phyloP scores from a whole-genome alignment of 92 coral and sea anemone genomes.

The Meandrina meandrites region DNA sequence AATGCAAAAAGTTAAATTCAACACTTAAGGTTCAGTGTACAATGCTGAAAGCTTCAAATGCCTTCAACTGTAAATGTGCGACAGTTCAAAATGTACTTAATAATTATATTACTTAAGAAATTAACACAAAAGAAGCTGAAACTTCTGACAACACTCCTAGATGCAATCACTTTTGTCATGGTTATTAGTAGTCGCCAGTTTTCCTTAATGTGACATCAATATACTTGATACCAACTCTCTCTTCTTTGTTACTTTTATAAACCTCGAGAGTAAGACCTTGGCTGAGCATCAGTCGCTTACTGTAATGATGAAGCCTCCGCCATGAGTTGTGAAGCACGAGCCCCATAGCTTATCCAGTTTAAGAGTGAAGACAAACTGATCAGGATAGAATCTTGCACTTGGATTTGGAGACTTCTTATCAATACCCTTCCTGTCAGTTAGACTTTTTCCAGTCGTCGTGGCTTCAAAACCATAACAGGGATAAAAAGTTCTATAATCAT shows the following conservation, averaged over 20 bases:
- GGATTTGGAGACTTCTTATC: not conserved
- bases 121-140: too few species aligned
- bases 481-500: not conserved
- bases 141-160: too few species aligned
- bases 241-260: not conserved
- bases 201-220: not conserved
- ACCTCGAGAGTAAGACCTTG: not conserved
- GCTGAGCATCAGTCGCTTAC: not conserved
- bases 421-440: not conserved
- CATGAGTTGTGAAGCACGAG: not conserved
- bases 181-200: not conserved
- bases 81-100: too few species aligned
- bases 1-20: too few species aligned
- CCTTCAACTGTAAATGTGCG: too few species aligned
- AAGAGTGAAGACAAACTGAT: not conserved
- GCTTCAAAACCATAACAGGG: constrained; percentile 30
- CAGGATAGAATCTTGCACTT: not conserved
- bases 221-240: constrained; percentile 2
- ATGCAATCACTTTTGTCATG: too few species aligned
- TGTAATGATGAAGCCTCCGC: not conserved
- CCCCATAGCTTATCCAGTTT: not conserved
- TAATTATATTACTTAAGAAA: too few species aligned
- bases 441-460: not conserved
- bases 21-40: too few species aligned
- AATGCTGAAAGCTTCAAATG: too few species aligned